Conservation (phyloP, 2,888 invertebrate genomes). For the Camptogramma bilineatum region DNA sequence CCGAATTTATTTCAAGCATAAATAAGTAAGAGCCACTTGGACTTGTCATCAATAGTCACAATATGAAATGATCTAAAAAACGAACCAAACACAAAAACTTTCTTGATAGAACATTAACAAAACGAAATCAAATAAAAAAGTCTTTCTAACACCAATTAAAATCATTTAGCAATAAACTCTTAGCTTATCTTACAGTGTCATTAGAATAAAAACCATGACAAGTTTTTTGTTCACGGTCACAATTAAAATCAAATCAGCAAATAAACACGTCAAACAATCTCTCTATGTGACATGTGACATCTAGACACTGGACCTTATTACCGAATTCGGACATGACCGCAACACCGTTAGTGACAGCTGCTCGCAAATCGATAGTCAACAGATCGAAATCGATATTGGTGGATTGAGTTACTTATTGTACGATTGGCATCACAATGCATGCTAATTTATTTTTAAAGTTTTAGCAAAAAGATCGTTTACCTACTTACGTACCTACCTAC, state of each 20-base stretch:
- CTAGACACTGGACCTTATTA: conserved; percentile 42
- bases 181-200: too few species aligned
- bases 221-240: neutral
- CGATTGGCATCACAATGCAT: conserved; percentile 10
- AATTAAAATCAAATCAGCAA: conserved; percentile 26
- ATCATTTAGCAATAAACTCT: too few species aligned
- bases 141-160: too few species aligned
- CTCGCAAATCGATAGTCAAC: conserved; percentile 48
- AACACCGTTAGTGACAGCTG: conserved; percentile 55
- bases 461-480: neutral
- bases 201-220: too few species aligned
- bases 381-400: conserved; percentile 45
- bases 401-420: conserved; percentile 38
- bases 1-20: too few species aligned
- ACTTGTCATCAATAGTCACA: neutral
- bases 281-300: conserved; percentile 32
- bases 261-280: conserved; percentile 19
- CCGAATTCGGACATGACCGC: conserved; percentile 45
- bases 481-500: neutral
- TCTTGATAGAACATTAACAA: neutral
- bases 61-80: too few species aligned
- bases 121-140: neutral
- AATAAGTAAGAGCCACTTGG: neutral
- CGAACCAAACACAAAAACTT: neutral
- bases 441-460: neutral